A percentile compares a stretch with the other conserved stretches of the same genome.
Evolutionary conservation across 2,113 vertebrate genomes (phyloP).

Genomic region (Illadopsis cleaveri): DNA sequence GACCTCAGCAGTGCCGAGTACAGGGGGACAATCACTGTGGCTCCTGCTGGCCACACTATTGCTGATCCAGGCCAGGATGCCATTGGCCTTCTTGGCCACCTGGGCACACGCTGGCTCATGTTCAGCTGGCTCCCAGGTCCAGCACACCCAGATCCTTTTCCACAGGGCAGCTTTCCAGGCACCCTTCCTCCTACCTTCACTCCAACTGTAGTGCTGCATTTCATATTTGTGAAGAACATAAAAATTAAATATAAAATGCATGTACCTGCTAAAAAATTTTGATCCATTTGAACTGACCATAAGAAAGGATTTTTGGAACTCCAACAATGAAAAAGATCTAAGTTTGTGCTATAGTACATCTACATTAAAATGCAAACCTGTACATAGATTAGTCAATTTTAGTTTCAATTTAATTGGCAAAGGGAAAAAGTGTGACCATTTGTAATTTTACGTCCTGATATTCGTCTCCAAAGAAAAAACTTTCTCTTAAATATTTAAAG

Average conservation of each 20-base stretch:
- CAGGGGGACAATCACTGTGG: fast-evolving
- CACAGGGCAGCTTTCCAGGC: not conserved
- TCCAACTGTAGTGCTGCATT: too few relatives aligned
- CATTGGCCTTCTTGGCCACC: not conserved
- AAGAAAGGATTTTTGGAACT: not conserved
- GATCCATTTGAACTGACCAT: not conserved
- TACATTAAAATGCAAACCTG: not conserved
- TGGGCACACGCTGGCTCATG: not conserved
- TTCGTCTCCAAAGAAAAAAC: not conserved
- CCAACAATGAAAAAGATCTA: not conserved
- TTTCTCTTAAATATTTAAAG: not conserved
- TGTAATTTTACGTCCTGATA: not conserved
- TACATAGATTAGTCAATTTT: not conserved
- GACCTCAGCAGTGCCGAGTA: fast-evolving
- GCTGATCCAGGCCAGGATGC: not conserved
- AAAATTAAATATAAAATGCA: not conserved
- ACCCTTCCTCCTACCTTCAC: not conserved
- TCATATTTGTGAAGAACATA: not conserved
- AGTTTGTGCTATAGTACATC: not conserved
- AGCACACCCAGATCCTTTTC: not conserved
- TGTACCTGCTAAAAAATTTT: not conserved
- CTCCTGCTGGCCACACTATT: not conserved
- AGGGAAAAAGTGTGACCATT: not conserved
- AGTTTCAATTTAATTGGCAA: not conserved
- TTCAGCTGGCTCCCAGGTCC: not conserved